Base-by-base conservation (phyloP, 2,113 vertebrate genomes). In the Trogon melanurus region DNA sequence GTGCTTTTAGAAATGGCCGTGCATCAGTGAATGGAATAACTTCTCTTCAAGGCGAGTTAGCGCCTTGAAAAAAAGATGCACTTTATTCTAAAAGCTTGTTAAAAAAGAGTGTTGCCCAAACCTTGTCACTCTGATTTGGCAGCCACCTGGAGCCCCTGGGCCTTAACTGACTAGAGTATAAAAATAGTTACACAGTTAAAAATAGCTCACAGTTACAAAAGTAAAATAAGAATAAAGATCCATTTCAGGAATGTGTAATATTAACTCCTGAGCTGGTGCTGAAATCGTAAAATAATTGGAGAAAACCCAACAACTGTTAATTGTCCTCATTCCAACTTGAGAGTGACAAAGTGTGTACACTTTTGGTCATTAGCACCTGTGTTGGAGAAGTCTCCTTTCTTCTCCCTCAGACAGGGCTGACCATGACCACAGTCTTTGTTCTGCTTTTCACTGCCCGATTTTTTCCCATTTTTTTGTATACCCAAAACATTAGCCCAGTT, bases 351-450 rank as follows among this genome's bases (percentile, higher is more conserved):
- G 10, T 0, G 0, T 70, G 29, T 30, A 76, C 76, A 27, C 34
- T 75, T 26, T 47, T 75, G 21, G 15, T 73, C 0, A 0, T 66
- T 66, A 61, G 58, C 16, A 51, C 19, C 17, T 2, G 0, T 47
- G 14, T 29, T 62, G 32, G n/a, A 48, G 47, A 45, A 51, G 44
- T 30, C 14, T 29, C 27, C 41, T 16, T 4, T 61, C 26, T 51
- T 44, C 38, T 23, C 12, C 6, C 27, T 76, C 10, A 71, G 58
- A 51, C n/a, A 21, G 10, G n/a, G 58, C 53, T 80, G n/a, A n/a
- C 69, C 15, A 30, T n/a, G 44, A n/a, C 27, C 13, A 13, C 29
- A 26, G 71, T 64, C 15, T 74, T 73, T 70, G 11, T 78, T 86
- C 26, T 79, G 25, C 21, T 82, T 87, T 51, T 62, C 44, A 58